Conservation (phyloP, 2,888 invertebrate genomes). For the Apamea epomidion region DNA sequence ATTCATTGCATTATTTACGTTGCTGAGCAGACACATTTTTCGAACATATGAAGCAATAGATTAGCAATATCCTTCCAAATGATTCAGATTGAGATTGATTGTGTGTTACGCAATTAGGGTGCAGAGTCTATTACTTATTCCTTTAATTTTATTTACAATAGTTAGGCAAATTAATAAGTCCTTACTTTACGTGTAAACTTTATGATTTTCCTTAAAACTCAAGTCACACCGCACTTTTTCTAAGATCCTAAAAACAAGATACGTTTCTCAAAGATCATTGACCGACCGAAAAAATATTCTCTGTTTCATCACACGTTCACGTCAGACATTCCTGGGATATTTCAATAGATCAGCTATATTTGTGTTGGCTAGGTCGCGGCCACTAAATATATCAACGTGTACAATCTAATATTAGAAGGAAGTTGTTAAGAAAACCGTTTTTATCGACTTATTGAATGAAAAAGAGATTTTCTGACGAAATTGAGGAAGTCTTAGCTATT, state of each 20-base stretch:
- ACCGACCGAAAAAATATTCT: constrained; percentile 16
- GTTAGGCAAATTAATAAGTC: neutral
- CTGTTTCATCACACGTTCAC: neutral
- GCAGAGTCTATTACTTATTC: neutral
- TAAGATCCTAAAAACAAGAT: neutral
- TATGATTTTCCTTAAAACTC: neutral
- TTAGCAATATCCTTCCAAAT: neutral
- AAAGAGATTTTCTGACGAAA: neutral
- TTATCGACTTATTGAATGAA: neutral
- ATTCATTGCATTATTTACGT: neutral
- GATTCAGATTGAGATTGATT: neutral
- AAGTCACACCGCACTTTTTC: neutral
- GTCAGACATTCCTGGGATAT: constrained; percentile 42
- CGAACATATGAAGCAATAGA: neutral
- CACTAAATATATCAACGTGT: constrained; percentile 5
- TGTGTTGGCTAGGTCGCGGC: constrained; percentile 60
- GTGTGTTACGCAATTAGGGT: too few relatives aligned
- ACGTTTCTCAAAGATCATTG: constrained; percentile 12
- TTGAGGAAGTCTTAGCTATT: neutral
- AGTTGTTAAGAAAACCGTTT: constrained; percentile 17
- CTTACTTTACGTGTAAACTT: neutral
- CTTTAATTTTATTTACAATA: neutral
- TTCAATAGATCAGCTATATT: constrained; percentile 47
- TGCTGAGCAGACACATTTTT: neutral
- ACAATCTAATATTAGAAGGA: constrained; percentile 32